Conservation (phyloP, 2,888 invertebrate species). For the Tenthredo scrophulariae region DNA sequence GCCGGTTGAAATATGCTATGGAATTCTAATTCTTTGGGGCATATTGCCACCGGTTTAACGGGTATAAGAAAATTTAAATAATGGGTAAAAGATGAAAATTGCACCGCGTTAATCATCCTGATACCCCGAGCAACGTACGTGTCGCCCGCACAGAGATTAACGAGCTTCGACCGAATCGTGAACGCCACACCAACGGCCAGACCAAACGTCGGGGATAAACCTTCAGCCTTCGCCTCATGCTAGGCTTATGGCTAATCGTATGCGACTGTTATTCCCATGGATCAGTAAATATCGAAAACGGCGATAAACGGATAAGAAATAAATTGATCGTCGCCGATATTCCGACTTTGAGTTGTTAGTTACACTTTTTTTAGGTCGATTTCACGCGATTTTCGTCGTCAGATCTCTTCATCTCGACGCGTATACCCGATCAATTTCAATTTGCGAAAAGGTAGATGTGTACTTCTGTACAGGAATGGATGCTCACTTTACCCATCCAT, state of each 20-base stretch:
- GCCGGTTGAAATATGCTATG: not conserved
- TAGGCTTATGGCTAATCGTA: not conserved
- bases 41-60: not conserved
- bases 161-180: slow-evolving; percentile 37
- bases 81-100: slow-evolving; percentile 53
- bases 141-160: slow-evolving; percentile 36
- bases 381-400: not conserved
- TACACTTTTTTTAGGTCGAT: not conserved
- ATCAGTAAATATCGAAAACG: not conserved
- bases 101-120: slow-evolving; percentile 55
- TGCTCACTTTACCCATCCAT: slow-evolving; percentile 33
- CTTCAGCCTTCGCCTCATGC: not conserved
- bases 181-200: not conserved
- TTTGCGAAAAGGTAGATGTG: not conserved
- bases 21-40: not conserved
- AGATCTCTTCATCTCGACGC: not conserved
- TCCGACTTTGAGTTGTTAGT: not conserved
- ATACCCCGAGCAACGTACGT: slow-evolving; percentile 45
- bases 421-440: slow-evolving; percentile 23
- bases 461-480: not conserved
- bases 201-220: not conserved
- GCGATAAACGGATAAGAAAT: not conserved
- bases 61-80: slow-evolving; percentile 41
- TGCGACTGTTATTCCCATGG: not conserved
- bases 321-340: not conserved